A percentile compares a stretch with the other conserved stretches of the same genome.
phyloP scores from a whole-genome alignment of 2,797 vertebrate genomes.

The Chanos chanos region DNA sequence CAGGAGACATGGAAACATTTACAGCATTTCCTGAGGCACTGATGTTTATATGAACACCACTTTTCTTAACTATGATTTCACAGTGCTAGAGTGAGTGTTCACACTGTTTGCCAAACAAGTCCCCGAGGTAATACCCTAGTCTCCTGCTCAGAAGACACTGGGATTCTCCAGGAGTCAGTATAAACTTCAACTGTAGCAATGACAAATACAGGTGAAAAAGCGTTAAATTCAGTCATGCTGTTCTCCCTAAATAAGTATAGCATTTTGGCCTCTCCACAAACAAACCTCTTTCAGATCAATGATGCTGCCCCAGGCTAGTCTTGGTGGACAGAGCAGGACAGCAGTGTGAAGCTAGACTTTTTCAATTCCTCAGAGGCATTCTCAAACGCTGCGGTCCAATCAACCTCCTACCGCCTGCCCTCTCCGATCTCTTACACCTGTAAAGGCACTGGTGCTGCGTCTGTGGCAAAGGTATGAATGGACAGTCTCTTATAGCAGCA shows the following conservation, averaged over 20 bases:
- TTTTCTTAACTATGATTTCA: slow-evolving; percentile 21
- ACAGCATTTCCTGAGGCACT: slow-evolving; percentile 6
- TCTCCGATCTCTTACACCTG: too few relatives aligned
- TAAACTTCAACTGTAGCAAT: neutral
- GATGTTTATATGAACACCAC: slow-evolving; percentile 23
- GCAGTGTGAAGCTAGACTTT: neutral
- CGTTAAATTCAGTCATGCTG: too few relatives aligned
- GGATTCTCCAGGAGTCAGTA: neutral
- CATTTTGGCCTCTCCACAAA: too few relatives aligned
- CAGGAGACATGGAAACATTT: too few relatives aligned
- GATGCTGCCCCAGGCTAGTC: too few relatives aligned
- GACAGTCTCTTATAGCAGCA: too few relatives aligned
- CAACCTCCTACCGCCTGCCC: too few relatives aligned
- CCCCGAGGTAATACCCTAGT: slow-evolving; percentile 3
- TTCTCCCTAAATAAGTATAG: too few relatives aligned
- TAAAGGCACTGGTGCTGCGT: too few relatives aligned
- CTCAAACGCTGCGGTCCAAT: neutral
- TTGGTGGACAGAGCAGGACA: neutral
- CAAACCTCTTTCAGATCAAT: too few relatives aligned
- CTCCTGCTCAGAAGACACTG: neutral
- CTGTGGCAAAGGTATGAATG: too few relatives aligned
- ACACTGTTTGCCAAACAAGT: slow-evolving; percentile 26
- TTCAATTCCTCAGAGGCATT: neutral
- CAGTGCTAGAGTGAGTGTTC: slow-evolving; percentile 2
- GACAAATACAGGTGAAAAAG: too few relatives aligned